These are phyloP conservation scores for Sorex fumeus DNA, from an alignment of 2,113 vertebrate species.

Conservation along the genomic window DNA sequence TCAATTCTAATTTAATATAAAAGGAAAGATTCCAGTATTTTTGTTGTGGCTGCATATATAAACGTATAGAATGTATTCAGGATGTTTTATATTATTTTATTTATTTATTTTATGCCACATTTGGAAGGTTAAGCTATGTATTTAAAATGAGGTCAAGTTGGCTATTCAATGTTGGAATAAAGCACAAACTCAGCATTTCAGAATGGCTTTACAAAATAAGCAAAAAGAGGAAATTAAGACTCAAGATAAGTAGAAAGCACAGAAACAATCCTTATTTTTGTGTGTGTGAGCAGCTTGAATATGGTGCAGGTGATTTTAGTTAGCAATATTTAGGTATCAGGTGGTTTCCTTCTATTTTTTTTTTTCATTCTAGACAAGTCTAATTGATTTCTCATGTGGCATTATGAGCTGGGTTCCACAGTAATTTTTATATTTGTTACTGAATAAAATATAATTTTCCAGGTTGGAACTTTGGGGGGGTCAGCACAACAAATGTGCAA, in stretches of 20 bases:
- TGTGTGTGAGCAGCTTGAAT: constrained; percentile 34
- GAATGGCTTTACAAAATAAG: constrained; percentile 41
- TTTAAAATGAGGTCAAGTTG: constrained; percentile 39
- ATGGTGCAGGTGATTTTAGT: background rate
- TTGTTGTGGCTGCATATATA: background rate
- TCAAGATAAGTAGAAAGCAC: constrained; percentile 47
- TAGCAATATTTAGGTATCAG: background rate
- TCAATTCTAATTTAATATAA: constrained; percentile 26
- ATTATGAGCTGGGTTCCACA: constrained; percentile 36
- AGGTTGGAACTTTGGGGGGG: constrained; percentile 35
- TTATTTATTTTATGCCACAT: constrained; percentile 28
- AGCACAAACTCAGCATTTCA: constrained; percentile 56
- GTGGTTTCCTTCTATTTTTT: constrained; percentile 42
- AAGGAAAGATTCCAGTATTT: background rate
- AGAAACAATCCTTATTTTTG: constrained; percentile 56
- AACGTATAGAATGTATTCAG: constrained; percentile 46
- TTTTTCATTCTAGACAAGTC: constrained; percentile 54
- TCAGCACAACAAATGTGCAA: background rate
- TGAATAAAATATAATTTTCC: constrained; percentile 9
- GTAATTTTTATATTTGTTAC: constrained; percentile 23
- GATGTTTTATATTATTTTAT: constrained; percentile 43
- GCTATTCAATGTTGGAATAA: constrained; percentile 54
- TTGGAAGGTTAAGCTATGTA: constrained; percentile 40
- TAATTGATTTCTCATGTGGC: constrained; percentile 54
- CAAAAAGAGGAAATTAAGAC: constrained; percentile 32